Conservation (phyloP, 2,888 invertebrate species). For the Agrilus mali region DNA sequence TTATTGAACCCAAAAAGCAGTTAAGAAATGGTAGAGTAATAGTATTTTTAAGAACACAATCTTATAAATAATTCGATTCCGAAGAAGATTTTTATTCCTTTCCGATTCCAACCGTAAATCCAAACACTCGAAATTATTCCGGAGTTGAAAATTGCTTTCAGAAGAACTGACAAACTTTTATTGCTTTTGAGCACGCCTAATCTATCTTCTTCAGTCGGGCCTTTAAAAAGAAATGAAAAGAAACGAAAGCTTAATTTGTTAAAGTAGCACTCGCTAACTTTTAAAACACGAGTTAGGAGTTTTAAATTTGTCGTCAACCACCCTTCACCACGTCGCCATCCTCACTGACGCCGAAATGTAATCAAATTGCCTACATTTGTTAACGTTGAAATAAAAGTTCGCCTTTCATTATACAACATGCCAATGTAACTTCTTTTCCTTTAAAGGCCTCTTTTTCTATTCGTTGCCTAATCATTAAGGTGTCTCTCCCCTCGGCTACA, state of each 20-base stretch:
- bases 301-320: conserved; percentile 31
- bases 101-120: too few relatives aligned
- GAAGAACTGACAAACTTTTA: conserved; percentile 27
- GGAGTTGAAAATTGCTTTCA: conserved; percentile 15
- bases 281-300: conserved; percentile 36
- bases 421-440: too few relatives aligned
- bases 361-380: conserved; percentile 25
- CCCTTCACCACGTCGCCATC: conserved; percentile 15
- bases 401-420: conserved; percentile 5
- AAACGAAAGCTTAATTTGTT: conserved; percentile 35
- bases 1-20: too few relatives aligned
- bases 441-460: too few relatives aligned
- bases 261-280: conserved; percentile 34
- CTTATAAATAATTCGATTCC: too few relatives aligned
- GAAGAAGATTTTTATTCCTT: too few relatives aligned
- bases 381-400: conserved; percentile 16
- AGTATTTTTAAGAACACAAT: too few relatives aligned
- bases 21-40: too few relatives aligned
- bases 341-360: conserved; percentile 23
- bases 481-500: too few relatives aligned
- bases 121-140: too few relatives aligned
- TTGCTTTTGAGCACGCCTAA: conserved; percentile 20
- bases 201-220: conserved; percentile 26
- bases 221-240: conserved; percentile 31
- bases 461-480: too few relatives aligned